phyloP scores from a whole-genome alignment of 2,888 invertebrate species.

The Eudemis profundana region DNA sequence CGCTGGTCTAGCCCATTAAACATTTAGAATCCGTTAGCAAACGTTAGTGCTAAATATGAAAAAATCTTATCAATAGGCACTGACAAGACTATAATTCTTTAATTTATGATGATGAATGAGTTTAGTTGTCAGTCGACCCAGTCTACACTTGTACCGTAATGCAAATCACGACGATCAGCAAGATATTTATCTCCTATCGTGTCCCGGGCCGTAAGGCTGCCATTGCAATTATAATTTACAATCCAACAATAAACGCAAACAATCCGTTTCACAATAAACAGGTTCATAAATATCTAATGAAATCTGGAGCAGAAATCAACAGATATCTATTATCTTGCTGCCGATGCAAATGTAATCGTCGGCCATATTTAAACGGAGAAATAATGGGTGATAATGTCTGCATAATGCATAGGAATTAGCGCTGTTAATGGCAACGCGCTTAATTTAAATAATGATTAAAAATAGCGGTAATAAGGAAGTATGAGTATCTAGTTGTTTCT shows the following conservation, averaged over 20 bases:
- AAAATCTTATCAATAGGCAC: too few species aligned
- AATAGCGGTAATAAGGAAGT: neutral
- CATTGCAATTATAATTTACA: slow-evolving; percentile 17
- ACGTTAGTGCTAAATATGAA: too few species aligned
- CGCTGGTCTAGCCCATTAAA: too few species aligned
- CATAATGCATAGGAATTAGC: slow-evolving; percentile 20
- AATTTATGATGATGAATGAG: too few species aligned
- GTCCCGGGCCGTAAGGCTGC: neutral
- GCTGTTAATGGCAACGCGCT: neutral
- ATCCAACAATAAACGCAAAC: neutral
- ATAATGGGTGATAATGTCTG: slow-evolving; percentile 19
- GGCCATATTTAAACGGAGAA: slow-evolving; percentile 24
- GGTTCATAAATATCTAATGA: slow-evolving; percentile 13
- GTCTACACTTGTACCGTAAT: neutral
- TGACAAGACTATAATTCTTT: too few species aligned
- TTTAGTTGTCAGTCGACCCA: too few species aligned
- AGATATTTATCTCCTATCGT: neutral
- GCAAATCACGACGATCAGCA: neutral
- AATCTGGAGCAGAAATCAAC: slow-evolving; percentile 26
- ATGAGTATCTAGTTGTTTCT: neutral
- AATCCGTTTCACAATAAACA: slow-evolving; percentile 21
- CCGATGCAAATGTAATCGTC: slow-evolving; percentile 24
- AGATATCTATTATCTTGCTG: slow-evolving; percentile 20
- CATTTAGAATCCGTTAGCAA: too few species aligned
- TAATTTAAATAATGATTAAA: neutral